A percentile compares a stretch with the other conserved stretches of the same genome.
Evolutionary conservation across 2,888 invertebrate genomes (phyloP).

Genomic region (Drosophila phalerata): DNA sequence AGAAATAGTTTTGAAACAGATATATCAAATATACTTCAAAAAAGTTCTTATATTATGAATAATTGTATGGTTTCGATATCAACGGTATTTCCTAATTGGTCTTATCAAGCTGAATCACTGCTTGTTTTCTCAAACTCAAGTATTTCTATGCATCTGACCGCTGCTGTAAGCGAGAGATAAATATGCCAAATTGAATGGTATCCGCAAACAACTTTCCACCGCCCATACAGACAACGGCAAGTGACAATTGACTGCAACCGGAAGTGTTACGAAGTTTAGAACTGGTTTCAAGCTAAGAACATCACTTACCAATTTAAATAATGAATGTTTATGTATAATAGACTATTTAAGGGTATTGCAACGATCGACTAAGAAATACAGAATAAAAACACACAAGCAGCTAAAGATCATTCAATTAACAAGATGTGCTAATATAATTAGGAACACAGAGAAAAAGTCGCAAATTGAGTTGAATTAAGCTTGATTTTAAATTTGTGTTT

Average conservation of each 20-base stretch:
- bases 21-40: too few species aligned
- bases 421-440: conserved; percentile 51
- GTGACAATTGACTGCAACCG: conserved; percentile 18
- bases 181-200: conserved; percentile 6
- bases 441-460: conserved; percentile 12
- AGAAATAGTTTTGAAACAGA: too few species aligned
- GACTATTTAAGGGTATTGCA: conserved; percentile 24
- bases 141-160: not conserved
- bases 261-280: conserved; percentile 13
- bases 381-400: not conserved
- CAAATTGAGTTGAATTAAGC: conserved; percentile 26
- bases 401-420: conserved; percentile 13
- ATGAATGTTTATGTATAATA: conserved; percentile 13
- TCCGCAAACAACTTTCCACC: conserved; percentile 21
- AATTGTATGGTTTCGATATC: too few species aligned
- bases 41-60: too few species aligned
- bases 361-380: not conserved
- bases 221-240: conserved; percentile 13
- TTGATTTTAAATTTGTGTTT: conserved; percentile 5
- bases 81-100: too few species aligned
- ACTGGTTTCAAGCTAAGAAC: conserved; percentile 13
- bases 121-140: not conserved
- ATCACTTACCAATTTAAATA: not conserved
- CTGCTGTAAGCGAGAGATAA: not conserved
- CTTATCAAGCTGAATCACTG: too few species aligned